A percentile compares a stretch with the other conserved stretches of the same genome.
Conservation (phyloP, 2,113 vertebrate genomes). For the Mastomys natalensis region DNA sequence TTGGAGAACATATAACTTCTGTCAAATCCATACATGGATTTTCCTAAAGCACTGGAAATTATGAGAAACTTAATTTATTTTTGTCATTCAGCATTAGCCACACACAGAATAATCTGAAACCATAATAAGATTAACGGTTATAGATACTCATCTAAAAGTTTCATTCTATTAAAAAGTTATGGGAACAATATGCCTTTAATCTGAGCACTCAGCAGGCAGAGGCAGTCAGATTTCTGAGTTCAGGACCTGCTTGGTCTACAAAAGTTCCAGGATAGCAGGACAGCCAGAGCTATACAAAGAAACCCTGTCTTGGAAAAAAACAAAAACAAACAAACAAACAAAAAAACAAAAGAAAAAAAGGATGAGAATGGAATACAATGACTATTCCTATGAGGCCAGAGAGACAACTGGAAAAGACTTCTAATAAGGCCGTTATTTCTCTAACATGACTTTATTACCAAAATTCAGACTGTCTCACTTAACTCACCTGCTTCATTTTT, state of each 20-base stretch:
- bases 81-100: slow-evolving; percentile 31
- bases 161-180: neutral
- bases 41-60: neutral
- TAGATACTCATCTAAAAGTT: slow-evolving; percentile 44
- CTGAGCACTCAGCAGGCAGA: too few species aligned
- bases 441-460: neutral
- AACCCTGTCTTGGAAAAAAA: too few species aligned
- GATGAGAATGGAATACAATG: neutral
- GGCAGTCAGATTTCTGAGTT: too few species aligned
- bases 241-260: too few species aligned
- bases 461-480: neutral
- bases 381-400: neutral
- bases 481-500: neutral
- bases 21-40: neutral
- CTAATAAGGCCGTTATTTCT: slow-evolving; percentile 5
- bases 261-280: too few species aligned
- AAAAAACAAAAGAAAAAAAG: too few species aligned
- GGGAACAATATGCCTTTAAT: too few species aligned
- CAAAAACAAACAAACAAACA: too few species aligned
- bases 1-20: slow-evolving; percentile 35
- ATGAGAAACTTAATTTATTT: slow-evolving; percentile 54
- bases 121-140: slow-evolving; percentile 12
- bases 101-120: slow-evolving; percentile 32
- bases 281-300: too few species aligned
- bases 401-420: neutral